Evolutionary conservation across 2,113 vertebrate species (phyloP).

Genomic region (Henicopernis longicauda): DNA sequence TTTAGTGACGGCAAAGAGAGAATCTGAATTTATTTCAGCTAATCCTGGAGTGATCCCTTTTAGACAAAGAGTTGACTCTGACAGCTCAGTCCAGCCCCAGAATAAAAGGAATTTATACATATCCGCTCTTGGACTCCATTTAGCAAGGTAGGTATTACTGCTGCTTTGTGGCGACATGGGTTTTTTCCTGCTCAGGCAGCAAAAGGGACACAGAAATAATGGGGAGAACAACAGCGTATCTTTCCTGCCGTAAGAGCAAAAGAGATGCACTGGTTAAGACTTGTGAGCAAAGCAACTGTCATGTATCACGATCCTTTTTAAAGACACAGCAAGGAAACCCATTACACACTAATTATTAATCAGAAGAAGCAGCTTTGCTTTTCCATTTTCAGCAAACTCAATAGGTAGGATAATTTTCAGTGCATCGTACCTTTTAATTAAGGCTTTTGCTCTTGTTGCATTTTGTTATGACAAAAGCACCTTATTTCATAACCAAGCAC

Average conservation of each 20-base stretch:
- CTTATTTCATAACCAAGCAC: not conserved
- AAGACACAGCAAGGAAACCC: constrained; percentile 27
- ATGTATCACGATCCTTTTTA: not conserved
- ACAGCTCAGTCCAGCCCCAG: not conserved
- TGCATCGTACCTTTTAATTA: not conserved
- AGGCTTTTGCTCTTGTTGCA: not conserved
- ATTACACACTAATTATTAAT: not conserved
- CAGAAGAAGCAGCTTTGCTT: not conserved
- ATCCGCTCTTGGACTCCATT: not conserved
- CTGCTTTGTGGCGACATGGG: fast-evolving
- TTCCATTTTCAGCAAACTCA: constrained; percentile 3
- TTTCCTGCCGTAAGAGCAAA: not conserved
- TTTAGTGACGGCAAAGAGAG: not conserved
- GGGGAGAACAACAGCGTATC: not conserved
- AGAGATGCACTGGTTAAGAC: not conserved
- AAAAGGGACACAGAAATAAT: not conserved
- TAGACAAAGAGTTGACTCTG: not conserved
- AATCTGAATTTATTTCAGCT: not conserved
- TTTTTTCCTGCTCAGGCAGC: not conserved
- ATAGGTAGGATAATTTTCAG: not conserved
- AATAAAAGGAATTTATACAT: not conserved
- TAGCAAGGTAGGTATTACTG: not conserved
- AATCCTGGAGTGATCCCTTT: not conserved
- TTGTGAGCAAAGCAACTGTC: not conserved
- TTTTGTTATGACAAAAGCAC: not conserved